Evolutionary conservation across 2,888 invertebrate species (phyloP), one percentile per base, ranked within the genome.

Genomic region (Drosophila mimetica): DNA sequence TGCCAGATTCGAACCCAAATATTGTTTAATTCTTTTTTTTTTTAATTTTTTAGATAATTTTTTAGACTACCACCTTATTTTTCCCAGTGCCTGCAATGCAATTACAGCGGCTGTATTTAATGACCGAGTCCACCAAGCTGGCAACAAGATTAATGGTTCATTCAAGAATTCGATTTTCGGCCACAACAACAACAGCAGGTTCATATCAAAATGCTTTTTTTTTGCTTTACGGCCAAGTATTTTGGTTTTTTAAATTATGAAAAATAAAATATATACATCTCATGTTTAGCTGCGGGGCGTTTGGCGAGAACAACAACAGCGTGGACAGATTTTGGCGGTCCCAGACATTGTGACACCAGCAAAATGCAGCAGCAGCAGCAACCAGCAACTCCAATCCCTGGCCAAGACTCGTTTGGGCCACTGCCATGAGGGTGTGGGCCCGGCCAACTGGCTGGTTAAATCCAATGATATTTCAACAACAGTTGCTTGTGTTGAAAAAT

Each of bases 121-220:
- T 88, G 85, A 85, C 51, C 58, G 53, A 55, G 76, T 73, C 65
- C 50, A 53, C 60, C 70, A 55, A 65, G 84, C 84, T 78, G 87
- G 80, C 80, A 81, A 75, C 79, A 88, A 85, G 85, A 85, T 88
- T 85, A 87, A 85, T 85, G 89, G 86, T 82, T 82, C 86, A 88
- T 88, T 85, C 87, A 85, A 88, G 87, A 88, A 85, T 85, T 85
- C 79, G 87, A 87, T 85, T 87, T 85, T 88, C 73, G 76, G 74
- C 46, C 50, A 67, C 73, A 76, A 77, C 66, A 78, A 77, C 66
- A 76, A 74, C 60, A 79, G 71, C 86, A 81, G 82, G 76, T 81
- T 85, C 82, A 76, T 79, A 87, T 76, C 82, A 30, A 81, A 86
- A 44, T 30, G 28, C 18, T 13, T 46, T 28, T 69, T 65, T 65